phyloP scores from a whole-genome alignment of 2,797 vertebrate species.

The Zenarchopterus dispar region DNA sequence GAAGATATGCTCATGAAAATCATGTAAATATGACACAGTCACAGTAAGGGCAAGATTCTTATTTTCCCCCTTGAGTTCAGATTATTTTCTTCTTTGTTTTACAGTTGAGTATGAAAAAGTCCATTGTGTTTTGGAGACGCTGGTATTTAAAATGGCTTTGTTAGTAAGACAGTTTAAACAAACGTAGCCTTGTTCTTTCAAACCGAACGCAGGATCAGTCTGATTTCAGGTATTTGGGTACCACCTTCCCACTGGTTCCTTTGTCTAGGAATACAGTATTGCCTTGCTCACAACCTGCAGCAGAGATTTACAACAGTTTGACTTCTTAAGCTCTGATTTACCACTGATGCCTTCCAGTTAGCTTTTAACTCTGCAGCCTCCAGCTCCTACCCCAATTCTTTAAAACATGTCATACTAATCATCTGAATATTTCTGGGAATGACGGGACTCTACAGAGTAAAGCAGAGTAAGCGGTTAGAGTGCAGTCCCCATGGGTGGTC shows the following conservation, averaged over 20 bases:
- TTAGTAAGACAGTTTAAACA: slow-evolving; percentile 38
- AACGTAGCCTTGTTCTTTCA: slow-evolving; percentile 66
- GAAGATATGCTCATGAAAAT: no score
- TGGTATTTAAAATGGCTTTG: slow-evolving; percentile 63
- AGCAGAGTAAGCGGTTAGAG: no score
- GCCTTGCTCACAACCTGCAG: slow-evolving; percentile 8
- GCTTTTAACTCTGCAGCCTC: background rate
- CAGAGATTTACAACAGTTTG: slow-evolving; percentile 15
- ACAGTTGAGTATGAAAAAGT: slow-evolving; percentile 37
- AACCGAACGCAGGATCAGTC: slow-evolving; percentile 52
- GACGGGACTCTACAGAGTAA: no score
- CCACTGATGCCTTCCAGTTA: background rate
- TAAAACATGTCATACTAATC: no score
- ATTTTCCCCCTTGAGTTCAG: background rate
- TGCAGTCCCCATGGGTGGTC: no score
- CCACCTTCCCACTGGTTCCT: slow-evolving; percentile 48
- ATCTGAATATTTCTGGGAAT: no score
- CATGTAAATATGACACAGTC: no score
- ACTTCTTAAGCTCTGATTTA: slow-evolving; percentile 19
- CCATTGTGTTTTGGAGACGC: slow-evolving; percentile 59
- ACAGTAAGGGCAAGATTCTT: no score
- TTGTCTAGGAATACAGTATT: slow-evolving; percentile 22
- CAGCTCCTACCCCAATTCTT: no score
- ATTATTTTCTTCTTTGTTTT: background rate
- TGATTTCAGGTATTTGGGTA: slow-evolving; percentile 67